Conservation (phyloP, 2,797 vertebrate species). For the Muscicapa striata region DNA sequence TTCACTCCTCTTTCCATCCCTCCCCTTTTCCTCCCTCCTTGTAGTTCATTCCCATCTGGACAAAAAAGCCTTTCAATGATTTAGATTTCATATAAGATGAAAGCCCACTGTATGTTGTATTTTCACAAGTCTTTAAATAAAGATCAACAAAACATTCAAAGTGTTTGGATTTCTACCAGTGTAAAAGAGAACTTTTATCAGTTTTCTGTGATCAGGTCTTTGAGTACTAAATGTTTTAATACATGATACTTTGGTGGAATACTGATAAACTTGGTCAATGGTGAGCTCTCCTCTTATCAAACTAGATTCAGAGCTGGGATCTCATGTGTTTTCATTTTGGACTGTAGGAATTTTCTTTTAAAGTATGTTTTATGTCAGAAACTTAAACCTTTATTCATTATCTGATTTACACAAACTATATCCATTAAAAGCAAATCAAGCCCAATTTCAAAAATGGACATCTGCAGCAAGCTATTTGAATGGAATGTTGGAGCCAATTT, state of each 20-base stretch:
- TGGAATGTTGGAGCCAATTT: not conserved
- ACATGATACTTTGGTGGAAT: not conserved
- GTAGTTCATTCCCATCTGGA: too few relatives aligned
- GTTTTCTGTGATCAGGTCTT: not conserved
- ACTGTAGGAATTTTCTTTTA: not conserved
- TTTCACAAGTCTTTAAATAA: not conserved
- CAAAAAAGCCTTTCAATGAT: too few relatives aligned
- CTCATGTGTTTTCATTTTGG: not conserved
- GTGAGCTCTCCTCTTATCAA: not conserved
- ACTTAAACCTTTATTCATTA: not conserved
- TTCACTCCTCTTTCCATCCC: too few relatives aligned
- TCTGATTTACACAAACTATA: not conserved
- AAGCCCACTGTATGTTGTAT: too few relatives aligned
- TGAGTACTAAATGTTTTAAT: not conserved
- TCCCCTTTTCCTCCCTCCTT: too few relatives aligned
- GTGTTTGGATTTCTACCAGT: not conserved
- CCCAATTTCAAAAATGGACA: not conserved
- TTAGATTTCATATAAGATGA: too few relatives aligned
- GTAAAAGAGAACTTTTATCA: not conserved
- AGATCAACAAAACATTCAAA: not conserved
- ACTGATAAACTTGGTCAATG: not conserved
- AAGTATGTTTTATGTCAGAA: not conserved
- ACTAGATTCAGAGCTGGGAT: not conserved
- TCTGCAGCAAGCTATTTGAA: not conserved
- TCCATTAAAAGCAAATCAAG: not conserved